These are phyloP conservation scores for Heterotilapia buettikoferi DNA, from an alignment of 2,113 vertebrate species.

Conservation along the genomic window DNA sequence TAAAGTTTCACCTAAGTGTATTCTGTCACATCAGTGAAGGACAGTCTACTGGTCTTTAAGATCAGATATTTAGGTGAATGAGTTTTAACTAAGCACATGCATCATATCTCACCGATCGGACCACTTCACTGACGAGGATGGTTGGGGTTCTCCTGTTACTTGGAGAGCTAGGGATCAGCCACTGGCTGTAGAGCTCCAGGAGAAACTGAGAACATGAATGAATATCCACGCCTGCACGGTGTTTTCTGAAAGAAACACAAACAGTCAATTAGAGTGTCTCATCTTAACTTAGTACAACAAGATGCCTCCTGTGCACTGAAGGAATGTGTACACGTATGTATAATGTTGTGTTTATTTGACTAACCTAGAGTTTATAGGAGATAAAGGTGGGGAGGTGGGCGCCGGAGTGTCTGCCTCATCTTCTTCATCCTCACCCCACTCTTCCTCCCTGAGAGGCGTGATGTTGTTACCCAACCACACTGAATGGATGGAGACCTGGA, in stretches of 20 bases:
- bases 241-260: slow-evolving; percentile 77
- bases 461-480: slow-evolving; percentile 97
- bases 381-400: slow-evolving; percentile 80
- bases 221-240: slow-evolving; percentile 96
- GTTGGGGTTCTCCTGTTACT: slow-evolving; percentile 85
- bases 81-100: background rate
- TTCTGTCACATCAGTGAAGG: background rate
- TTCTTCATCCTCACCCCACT: slow-evolving; percentile 96
- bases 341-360: background rate
- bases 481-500: slow-evolving; percentile 94
- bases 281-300: background rate
- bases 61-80: background rate
- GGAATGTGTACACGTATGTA: too few species aligned
- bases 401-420: slow-evolving; percentile 84
- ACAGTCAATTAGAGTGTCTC: background rate
- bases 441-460: slow-evolving; percentile 91
- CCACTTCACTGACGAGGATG: slow-evolving; percentile 91
- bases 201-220: slow-evolving; percentile 98
- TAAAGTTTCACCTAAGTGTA: background rate
- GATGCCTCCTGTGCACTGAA: background rate
- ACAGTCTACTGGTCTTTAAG: background rate
- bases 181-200: slow-evolving; percentile 95
- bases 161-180: slow-evolving; percentile 86
- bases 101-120: slow-evolving; percentile 83
- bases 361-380: slow-evolving; percentile 92